These are phyloP conservation scores for Glaucidium brasilianum DNA, from an alignment of 2,113 vertebrate genomes.

Conservation along the genomic window DNA sequence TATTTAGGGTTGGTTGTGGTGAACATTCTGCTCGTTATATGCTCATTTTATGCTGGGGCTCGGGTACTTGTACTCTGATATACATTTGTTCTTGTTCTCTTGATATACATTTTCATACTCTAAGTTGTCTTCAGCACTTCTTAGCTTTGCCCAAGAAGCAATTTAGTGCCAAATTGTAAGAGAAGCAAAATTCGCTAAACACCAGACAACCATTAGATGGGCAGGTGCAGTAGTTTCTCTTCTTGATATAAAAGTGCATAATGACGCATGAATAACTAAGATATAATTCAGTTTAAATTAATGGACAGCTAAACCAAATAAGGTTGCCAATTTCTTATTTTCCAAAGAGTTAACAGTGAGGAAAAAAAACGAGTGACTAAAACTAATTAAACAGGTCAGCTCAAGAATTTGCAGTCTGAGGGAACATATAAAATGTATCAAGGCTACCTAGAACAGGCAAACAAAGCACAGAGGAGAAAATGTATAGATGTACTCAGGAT, in stretches of 20 bases:
- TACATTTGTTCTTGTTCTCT: neutral
- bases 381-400: neutral
- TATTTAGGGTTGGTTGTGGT: neutral
- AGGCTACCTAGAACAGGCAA: neutral
- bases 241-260: neutral
- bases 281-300: neutral
- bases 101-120: neutral
- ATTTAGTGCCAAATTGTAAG: neutral
- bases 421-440: neutral
- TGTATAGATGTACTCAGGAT: neutral
- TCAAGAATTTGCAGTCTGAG: neutral
- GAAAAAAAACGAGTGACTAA: neutral
- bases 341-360: neutral
- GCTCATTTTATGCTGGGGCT: neutral
- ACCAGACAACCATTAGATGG: neutral
- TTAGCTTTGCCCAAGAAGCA: neutral
- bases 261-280: neutral
- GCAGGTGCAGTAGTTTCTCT: neutral
- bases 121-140: neutral
- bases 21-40: accelerated
- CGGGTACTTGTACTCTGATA: neutral
- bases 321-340: neutral
- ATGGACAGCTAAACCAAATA: neutral
- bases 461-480: neutral
- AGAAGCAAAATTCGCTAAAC: neutral